Base-by-base conservation (phyloP, 2,113 vertebrate species). In the Scalopus aquaticus region DNA sequence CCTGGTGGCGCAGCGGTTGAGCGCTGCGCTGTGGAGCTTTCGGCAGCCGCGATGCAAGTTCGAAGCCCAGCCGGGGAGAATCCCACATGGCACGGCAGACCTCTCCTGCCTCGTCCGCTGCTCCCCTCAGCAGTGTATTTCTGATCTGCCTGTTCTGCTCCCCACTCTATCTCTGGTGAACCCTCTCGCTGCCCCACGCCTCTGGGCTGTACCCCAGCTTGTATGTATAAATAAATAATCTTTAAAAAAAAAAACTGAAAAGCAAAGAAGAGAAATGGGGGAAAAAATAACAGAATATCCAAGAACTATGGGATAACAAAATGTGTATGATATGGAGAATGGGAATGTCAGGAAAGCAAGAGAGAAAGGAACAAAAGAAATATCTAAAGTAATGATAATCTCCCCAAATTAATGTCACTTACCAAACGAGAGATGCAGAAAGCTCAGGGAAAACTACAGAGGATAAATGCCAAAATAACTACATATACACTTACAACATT, bases 231-330 rank as follows among this genome's bases (percentile, higher is more conserved):
- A 44, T 44, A 44, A 44, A 44, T 44, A 44, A 44, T n/a, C n/a
- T n/a, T n/a, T n/a, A n/a, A n/a, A n/a, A n/a, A n/a, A n/a, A n/a
- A 84, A 72, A 62, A 49, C 51, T 72, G 72, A 84, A 78, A 84
- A 67, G 49, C 30, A 69, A 81, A 76, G 39, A n/a, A n/a, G n/a
- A n/a, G 20, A 54, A 54, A 49, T 62, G 39, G 28, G 12, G 20
- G 20, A 26, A 80, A n/a, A 90, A 12, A 60, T 80, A 73, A 42
- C 22, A 49, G 20, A 79, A 24, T 54, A 44, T 26, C 51, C 24
- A 72, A 85, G 30, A 70, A 79, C 51, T 9, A 2, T 62, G 24
- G 37, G 64, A 54, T 35, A 64, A 62, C 19, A 78, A 37, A 76
- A 60, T 51, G 17, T 9, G 1, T 35, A 77, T 49, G 5, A 62